These are phyloP conservation scores for Macropus fuliginosus DNA, from an alignment of 2,797 vertebrate species.

Conservation along the genomic window DNA sequence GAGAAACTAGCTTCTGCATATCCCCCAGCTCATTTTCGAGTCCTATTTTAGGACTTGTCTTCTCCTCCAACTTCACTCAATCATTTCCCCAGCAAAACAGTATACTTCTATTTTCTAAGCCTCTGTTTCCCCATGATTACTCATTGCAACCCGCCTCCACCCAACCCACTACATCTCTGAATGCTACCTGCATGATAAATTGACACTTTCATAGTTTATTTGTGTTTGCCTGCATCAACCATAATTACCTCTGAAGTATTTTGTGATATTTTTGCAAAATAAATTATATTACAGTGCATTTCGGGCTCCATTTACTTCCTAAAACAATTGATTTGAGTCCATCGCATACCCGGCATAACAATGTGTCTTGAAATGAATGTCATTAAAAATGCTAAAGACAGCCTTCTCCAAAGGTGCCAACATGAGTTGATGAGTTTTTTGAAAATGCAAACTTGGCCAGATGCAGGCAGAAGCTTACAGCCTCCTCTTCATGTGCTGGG, in stretches of 20 bases:
- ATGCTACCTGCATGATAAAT: constrained; percentile 39
- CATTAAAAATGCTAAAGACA: constrained; percentile 63
- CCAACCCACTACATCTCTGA: constrained; percentile 31
- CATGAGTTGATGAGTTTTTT: constrained; percentile 3
- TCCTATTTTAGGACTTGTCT: not conserved
- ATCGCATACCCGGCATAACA: constrained; percentile 47
- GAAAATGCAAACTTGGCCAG: constrained; percentile 20
- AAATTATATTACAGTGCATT: constrained; percentile 65
- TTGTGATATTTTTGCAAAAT: constrained; percentile 70
- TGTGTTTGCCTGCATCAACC: constrained; percentile 67
- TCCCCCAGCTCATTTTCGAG: constrained; percentile 9
- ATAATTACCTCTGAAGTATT: constrained; percentile 72
- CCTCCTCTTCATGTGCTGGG: not conserved
- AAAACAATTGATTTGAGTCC: constrained; percentile 55
- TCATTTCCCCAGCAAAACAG: constrained; percentile 52
- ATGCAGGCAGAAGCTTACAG: not conserved
- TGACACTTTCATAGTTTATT: constrained; percentile 56
- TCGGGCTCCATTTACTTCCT: constrained; percentile 67
- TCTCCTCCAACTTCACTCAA: not conserved
- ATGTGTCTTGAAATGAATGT: constrained; percentile 55
- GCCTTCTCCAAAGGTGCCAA: constrained; percentile 33
- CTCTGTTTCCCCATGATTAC: constrained; percentile 27
- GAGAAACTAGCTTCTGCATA: not conserved
- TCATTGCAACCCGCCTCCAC: constrained; percentile 30
- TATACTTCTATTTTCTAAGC: constrained; percentile 16